Percentiles rank a stretch among this genome's conserved stretches.
phyloP scores from a whole-genome alignment of 2,888 invertebrate species.

The Eutolmus rufibarbis region DNA sequence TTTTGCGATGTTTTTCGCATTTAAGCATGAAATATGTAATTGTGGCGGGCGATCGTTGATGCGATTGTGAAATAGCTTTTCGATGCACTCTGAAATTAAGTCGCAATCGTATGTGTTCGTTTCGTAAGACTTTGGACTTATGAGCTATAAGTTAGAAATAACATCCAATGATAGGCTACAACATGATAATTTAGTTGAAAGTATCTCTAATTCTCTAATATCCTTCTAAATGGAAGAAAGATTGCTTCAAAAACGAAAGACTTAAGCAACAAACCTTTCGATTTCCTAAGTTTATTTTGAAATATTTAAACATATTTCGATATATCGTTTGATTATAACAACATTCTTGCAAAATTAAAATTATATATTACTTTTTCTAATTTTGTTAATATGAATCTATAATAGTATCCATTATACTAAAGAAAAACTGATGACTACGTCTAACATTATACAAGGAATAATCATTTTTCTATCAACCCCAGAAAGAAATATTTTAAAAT shows the following conservation, averaged over 20 bases:
- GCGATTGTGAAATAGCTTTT: conserved; percentile 13
- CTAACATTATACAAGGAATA: too few relatives aligned
- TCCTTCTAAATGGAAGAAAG: neutral
- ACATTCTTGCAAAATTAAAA: neutral
- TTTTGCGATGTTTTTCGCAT: conserved; percentile 3
- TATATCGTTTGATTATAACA: neutral
- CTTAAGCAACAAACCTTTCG: neutral
- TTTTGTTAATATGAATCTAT: too few relatives aligned
- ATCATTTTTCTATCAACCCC: too few relatives aligned
- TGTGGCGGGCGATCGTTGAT: neutral
- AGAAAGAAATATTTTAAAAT: too few relatives aligned
- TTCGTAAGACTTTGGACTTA: neutral
- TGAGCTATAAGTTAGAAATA: neutral
- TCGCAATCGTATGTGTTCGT: neutral
- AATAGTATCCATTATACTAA: too few relatives aligned
- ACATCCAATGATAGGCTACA: neutral
- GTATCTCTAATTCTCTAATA: neutral
- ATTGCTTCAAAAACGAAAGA: conserved; percentile 19
- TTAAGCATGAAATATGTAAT: conserved; percentile 19
- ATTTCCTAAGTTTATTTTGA: neutral
- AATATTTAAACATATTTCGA: neutral
- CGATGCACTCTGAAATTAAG: neutral
- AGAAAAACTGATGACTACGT: too few relatives aligned
- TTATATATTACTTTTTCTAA: too few relatives aligned
- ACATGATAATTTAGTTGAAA: neutral